A percentile compares a stretch with the other conserved stretches of the same genome.
Conservation (phyloP, 2,888 invertebrate genomes). For the Rhogogaster chlorosoma region DNA sequence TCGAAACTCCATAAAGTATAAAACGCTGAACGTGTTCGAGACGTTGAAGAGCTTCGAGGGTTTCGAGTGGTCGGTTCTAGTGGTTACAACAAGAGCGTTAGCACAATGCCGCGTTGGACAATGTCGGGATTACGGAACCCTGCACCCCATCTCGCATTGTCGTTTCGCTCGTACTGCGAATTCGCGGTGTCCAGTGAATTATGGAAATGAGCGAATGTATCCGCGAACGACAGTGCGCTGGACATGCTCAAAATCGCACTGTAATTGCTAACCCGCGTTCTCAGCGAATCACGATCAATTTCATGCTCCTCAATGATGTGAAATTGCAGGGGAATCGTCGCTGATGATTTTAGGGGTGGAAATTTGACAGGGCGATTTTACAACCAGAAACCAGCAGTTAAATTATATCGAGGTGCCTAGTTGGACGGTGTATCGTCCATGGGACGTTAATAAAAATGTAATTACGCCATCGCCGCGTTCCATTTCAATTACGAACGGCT, state of each 20-base stretch:
- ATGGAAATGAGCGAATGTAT: conserved; percentile 18
- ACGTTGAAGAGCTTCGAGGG: conserved; percentile 10
- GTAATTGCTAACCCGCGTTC: neutral
- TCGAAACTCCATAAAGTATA: neutral
- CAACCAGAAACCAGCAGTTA: neutral
- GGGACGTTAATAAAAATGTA: conserved; percentile 14
- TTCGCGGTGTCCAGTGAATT: conserved; percentile 24
- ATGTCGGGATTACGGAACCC: conserved; percentile 38
- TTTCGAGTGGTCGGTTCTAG: conserved; percentile 26
- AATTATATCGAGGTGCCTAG: neutral
- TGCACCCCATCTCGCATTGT: conserved; percentile 37
- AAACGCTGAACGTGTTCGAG: conserved; percentile 28
- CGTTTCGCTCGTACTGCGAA: conserved; percentile 4
- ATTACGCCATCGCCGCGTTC: neutral
- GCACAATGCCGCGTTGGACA: conserved; percentile 34
- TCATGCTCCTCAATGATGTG: too few relatives aligned
- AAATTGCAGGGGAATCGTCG: neutral
- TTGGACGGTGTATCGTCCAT: neutral
- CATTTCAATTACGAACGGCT: conserved; percentile 35
- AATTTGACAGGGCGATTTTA: too few relatives aligned
- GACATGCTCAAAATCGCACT: neutral
- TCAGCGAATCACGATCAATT: too few relatives aligned
- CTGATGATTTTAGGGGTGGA: neutral
- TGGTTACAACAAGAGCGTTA: conserved; percentile 26
- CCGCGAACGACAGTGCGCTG: neutral